A percentile compares a stretch with the other conserved stretches of the same genome.
phyloP scores from a whole-genome alignment of 2,888 invertebrate species.

The Epiblema foenella region DNA sequence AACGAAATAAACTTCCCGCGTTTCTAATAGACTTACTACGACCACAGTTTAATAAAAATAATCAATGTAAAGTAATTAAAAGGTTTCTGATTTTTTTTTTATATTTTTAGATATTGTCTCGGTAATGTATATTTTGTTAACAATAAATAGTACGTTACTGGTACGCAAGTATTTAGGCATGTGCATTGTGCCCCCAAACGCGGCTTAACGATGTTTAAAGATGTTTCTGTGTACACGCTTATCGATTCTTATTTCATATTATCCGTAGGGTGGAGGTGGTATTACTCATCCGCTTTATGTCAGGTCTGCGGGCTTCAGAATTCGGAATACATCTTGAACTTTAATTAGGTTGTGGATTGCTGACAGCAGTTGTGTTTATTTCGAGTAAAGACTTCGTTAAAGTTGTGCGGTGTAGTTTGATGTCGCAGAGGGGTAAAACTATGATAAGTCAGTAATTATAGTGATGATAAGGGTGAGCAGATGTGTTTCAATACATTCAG shows the following conservation, averaged over 20 bases:
- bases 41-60: background rate
- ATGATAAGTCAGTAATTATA: background rate
- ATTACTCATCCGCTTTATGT: background rate
- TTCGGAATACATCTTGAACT: slow-evolving; percentile 11
- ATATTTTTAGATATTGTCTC: too few species aligned
- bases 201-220: too few species aligned
- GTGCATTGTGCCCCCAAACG: too few species aligned
- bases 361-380: background rate
- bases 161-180: too few species aligned
- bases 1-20: background rate
- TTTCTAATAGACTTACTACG: background rate
- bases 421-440: background rate
- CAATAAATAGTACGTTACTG: too few species aligned
- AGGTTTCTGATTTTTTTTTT: too few species aligned
- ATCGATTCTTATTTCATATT: background rate
- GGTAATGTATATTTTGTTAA: too few species aligned
- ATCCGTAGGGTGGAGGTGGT: background rate
- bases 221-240: too few species aligned
- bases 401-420: background rate
- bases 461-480: too few species aligned
- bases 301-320: background rate
- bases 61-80: background rate
- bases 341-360: slow-evolving; percentile 8
- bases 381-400: slow-evolving; percentile 4
- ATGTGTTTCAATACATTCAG: too few species aligned